Conservation (phyloP, 2,797 vertebrate genomes). For the Eutrigla gurnardus region DNA sequence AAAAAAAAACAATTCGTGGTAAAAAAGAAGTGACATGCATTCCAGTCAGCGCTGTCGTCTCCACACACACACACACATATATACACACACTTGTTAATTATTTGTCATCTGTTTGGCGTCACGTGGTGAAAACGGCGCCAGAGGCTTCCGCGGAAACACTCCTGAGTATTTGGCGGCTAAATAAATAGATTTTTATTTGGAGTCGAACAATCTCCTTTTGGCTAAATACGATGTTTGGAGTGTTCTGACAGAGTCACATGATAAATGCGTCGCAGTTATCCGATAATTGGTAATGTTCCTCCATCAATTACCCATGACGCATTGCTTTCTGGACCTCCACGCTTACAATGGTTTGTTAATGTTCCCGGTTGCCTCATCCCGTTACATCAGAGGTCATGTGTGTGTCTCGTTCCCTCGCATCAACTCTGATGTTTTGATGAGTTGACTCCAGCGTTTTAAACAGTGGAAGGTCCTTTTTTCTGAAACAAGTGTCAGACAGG, state of each 20-base stretch:
- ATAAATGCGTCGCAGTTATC: constrained; percentile 77
- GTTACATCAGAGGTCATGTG: constrained; percentile 6
- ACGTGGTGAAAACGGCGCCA: constrained; percentile 49
- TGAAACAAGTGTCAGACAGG: constrained; percentile 36
- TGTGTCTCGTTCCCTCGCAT: constrained; percentile 24
- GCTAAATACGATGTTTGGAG: constrained; percentile 79
- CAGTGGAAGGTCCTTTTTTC: constrained; percentile 29
- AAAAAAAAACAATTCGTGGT: constrained; percentile 16
- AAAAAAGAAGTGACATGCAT: constrained; percentile 46
- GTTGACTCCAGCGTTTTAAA: constrained; percentile 19
- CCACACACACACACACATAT: not conserved
- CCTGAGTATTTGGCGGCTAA: constrained; percentile 53
- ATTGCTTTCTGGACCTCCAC: constrained; percentile 49
- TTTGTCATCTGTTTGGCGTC: constrained; percentile 66
- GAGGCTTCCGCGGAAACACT: constrained; percentile 54
- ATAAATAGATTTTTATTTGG: constrained; percentile 70
- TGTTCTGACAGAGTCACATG: constrained; percentile 61
- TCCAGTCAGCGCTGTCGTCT: constrained; percentile 37
- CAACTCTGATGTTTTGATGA: constrained; percentile 12
- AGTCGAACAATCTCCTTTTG: constrained; percentile 71
- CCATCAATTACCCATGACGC: constrained; percentile 73
- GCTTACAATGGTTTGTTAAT: constrained; percentile 61
- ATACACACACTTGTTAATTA: constrained; percentile 62
- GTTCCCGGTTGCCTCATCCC: constrained; percentile 7
- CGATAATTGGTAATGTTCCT: constrained; percentile 74